These are phyloP conservation scores for Rhinogobius similis DNA, from an alignment of 2,113 vertebrate species.

Conservation along the genomic window DNA sequence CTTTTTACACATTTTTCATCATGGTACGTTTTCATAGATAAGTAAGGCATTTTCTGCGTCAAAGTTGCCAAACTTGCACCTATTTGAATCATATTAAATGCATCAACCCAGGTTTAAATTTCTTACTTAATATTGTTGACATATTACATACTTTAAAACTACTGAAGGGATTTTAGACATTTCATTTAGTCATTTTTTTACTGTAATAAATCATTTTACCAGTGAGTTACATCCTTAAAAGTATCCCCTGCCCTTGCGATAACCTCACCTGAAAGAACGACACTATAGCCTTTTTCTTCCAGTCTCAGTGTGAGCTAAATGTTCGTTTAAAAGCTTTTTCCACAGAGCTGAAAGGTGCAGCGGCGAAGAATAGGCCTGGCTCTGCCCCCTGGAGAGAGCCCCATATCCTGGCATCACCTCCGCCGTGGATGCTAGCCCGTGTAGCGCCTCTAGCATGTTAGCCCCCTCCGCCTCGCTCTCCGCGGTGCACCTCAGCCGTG, in stretches of 20 bases:
- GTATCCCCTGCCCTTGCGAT: neutral
- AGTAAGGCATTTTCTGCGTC: no score
- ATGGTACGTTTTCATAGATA: no score
- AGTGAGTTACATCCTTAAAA: neutral
- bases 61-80: no score
- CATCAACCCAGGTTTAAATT: no score
- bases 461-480: neutral
- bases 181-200: no score
- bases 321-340: slow-evolving; percentile 35
- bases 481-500: neutral
- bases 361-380: slow-evolving; percentile 27
- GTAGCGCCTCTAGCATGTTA: slow-evolving; percentile 5
- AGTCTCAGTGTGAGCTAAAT: slow-evolving; percentile 31
- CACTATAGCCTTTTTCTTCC: neutral
- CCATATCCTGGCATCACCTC: slow-evolving; percentile 8
- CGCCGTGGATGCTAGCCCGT: slow-evolving; percentile 17
- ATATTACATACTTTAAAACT: no score
- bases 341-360: slow-evolving; percentile 26
- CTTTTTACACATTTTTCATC: no score
- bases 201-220: no score
- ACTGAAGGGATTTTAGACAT: no score
- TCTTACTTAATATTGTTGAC: no score
- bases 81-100: no score
- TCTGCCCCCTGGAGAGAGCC: slow-evolving; percentile 27
- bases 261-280: neutral